Evolutionary conservation across 64 coral and sea anemone genomes (phyloP), one percentile per base, ranked within the genome.

Genomic region (Actinia equina): DNA sequence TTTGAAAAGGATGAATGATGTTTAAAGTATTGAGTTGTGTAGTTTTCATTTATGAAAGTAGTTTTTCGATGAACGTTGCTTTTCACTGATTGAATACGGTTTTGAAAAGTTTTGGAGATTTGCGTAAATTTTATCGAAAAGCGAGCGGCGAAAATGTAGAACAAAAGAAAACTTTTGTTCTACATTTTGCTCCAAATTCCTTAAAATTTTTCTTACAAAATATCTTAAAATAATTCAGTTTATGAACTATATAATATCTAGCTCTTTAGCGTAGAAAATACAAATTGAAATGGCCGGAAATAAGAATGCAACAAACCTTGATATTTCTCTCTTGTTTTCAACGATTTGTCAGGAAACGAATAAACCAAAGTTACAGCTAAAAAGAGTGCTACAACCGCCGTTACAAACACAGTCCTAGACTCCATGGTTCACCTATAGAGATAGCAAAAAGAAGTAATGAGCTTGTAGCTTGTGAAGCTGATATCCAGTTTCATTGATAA

Each of bases 371-470:
- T 56, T 18, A 85, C 59, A 43, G 51, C 83, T 63, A 63, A 85
- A 27, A 85, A 30, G 16, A 85, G 53, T 20, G 83, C 83, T 85
- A 85, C 52, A 27, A 59, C 13, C 20, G 78, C 44, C 16, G 83
- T 44, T 43, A 30, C 26, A 18, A 85, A 58, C 37, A 58, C 9
- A 12, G 49, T 54, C 55, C 54, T 60, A 25, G 83, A 85, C 11
- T 60, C 83, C 83, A 85, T 85, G 52, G 9, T 85, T 85, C 42
- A 81, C 78, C 78, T 81, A 44, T 49, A 81, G 27, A 81, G 78
- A 49, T 41, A 74, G 4, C 69, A 74, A 74, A 26, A 30, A 41
- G 25, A 41, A 74, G 25, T 7, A 15, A 30, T 27, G 7, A 14
- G 13, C 10, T 27, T 13, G 13, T 27, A 41, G 69, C n/a, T 74